Base-by-base conservation (phyloP, 2,797 vertebrate genomes). In the Macropus fuliginosus region DNA sequence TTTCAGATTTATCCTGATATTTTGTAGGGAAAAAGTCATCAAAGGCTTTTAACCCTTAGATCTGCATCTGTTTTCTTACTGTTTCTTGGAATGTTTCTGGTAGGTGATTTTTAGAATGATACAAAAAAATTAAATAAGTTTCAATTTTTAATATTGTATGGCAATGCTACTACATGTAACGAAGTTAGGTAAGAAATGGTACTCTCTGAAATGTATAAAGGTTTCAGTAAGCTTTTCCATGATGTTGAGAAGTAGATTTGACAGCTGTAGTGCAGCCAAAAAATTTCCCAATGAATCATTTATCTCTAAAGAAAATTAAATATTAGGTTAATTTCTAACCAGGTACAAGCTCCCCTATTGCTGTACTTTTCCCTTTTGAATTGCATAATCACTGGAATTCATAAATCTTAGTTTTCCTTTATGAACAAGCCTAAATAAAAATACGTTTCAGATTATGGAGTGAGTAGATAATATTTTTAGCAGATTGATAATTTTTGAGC, bases 1-100 rank as follows among this genome's bases (percentile, higher is more conserved):
- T 98, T 96, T 92, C 93, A 96, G 92, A 94, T 29, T 87, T 56
- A 93, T 21, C 94, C n/a, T 97, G 24, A 87, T 46, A 0, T 90
- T 95, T 97, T 94, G 10, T 94, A 92, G 55, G 90, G 92, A 46
- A 66, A 66, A 91, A 92, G 81, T 87, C 95, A 57, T 50, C 29
- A 89, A 54, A 2, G 1, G 92, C 16, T 94, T 95, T 52, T 52
- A 95, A 13, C 92, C 96, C 93, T 95, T 34, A 96, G 91, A 56
- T 54, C 2, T 93, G 55, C 13, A 94, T 97, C n/a, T 93, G 1
- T 50, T 91, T 0, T 91, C 5, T 92, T 40, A 40, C 18, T 46
- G 18, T 81, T 31, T 81, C 14, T 90, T 96, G 62, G 92, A 96
- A 92, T 93, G 34, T 91, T 96, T 95, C 81, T 94, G 90, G 95